Base-by-base conservation (phyloP, 2,797 vertebrate genomes). In the Pitangus sulphuratus region DNA sequence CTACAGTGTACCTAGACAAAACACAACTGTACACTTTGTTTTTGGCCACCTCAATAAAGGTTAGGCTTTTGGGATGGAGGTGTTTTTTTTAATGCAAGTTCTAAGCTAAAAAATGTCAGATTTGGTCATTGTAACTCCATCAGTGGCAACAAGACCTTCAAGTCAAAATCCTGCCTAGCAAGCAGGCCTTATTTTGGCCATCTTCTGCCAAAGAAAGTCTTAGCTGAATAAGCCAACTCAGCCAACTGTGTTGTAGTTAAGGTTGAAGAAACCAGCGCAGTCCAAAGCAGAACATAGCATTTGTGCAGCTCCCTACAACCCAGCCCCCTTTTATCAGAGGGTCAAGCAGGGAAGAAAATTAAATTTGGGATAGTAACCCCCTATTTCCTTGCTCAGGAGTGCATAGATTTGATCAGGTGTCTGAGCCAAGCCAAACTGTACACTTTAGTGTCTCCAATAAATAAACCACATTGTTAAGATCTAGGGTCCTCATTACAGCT, bases 381-480 rank as follows among this genome's bases (percentile, higher is more conserved):
- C 9, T 4, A 22, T 84, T 84, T 74, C 72, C 50, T 56, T 31
- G 64, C 61, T 92, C 81, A 85, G 44, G 48, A 95, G 98, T 98
- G 97, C 98, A 97, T 97, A 94, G 87, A 94, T 87, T 95, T 84
- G 28, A 92, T 88, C 76, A 35, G 91, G 75, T 61, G 86, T 91
- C 93, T 94, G 90, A 95, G 86, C 65, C 60, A 83, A 88, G 71
- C 30, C 69, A 98, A 98, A 98, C 97, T 98, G 98, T 98, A 98
- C 97, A 87, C 98, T 98, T 98, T 97, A 98, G 97, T 97, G 98
- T 98, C 84, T 98, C 98, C 97, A 98, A 99, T 99, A 99, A 98
- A 98, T 98, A 94, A 68, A 62, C 70, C n/a, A 68, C 42, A 64
- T 9, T 7, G 25, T 82, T 85, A 97, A 95, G 71, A 51, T 51